Percentiles rank a stretch among this genome's conserved stretches.
Conservation (phyloP, 1,140 invertebrate genomes). For the Venturia canescens region DNA sequence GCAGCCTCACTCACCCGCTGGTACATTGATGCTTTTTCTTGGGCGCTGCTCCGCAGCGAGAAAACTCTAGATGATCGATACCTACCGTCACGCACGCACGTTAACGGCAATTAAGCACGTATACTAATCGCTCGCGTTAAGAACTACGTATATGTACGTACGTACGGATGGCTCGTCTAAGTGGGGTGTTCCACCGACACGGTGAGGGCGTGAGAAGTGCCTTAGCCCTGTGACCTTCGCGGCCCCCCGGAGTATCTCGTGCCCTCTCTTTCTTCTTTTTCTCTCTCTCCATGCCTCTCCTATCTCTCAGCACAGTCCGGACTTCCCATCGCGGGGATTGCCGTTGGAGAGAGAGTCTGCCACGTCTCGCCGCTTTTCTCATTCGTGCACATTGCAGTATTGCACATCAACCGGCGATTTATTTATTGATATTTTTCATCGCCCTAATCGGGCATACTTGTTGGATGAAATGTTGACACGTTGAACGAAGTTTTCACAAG, state of each 20-base stretch:
- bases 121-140: constrained; percentile 74
- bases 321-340: constrained; percentile 62
- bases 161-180: constrained; percentile 70
- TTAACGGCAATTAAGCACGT: constrained; percentile 75
- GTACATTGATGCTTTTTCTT: constrained; percentile 44
- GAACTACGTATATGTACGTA: constrained; percentile 46
- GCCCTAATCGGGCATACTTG: constrained; percentile 43
- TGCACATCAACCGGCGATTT: constrained; percentile 14
- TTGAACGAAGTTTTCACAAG: constrained; percentile 69
- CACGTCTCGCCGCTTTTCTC: constrained; percentile 30
- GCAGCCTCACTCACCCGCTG: constrained; percentile 27
- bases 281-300: constrained; percentile 45
- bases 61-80: constrained; percentile 68
- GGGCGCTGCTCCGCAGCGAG: constrained; percentile 16
- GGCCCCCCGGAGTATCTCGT: constrained; percentile 65
- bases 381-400: constrained; percentile 24
- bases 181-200: constrained; percentile 70
- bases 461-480: constrained; percentile 76
- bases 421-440: constrained; percentile 9
- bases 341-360: constrained; percentile 38
- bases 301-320: constrained; percentile 58
- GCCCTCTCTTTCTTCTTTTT: constrained; percentile 52
- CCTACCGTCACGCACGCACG: constrained; percentile 68
- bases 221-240: constrained; percentile 76
- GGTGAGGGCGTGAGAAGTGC: constrained; percentile 77